Conservation (phyloP, 2,888 invertebrate species). For the Zhengitettix transpicula region DNA sequence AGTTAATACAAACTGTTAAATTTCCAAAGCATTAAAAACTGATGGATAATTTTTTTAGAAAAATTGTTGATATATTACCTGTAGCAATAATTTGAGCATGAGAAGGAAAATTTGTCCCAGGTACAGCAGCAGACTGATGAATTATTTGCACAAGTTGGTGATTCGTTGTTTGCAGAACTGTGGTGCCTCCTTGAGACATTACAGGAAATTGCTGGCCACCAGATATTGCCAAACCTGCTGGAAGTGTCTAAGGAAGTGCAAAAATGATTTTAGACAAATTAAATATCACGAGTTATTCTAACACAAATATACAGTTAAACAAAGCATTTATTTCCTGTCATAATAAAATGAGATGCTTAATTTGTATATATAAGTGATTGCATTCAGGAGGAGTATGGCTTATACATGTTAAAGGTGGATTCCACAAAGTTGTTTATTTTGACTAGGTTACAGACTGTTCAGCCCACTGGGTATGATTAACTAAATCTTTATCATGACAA, state of each 20-base stretch:
- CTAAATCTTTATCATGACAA: too few relatives aligned
- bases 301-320: too few relatives aligned
- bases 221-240: not conserved
- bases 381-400: too few relatives aligned
- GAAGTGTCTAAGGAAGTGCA: not conserved
- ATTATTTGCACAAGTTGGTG: constrained; percentile 11
- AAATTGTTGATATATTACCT: constrained; percentile 1
- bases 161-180: constrained; percentile 11
- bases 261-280: not conserved
- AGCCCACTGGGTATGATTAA: too few relatives aligned
- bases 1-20: not conserved
- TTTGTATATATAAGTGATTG: too few relatives aligned
- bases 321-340: too few relatives aligned
- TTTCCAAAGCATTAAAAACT: not conserved
- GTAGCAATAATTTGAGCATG: constrained; percentile 11
- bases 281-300: not conserved
- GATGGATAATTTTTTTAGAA: not conserved
- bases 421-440: too few relatives aligned
- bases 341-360: too few relatives aligned
- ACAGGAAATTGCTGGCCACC: constrained; percentile 6
- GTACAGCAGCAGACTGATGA: constrained; percentile 6
- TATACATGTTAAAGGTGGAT: too few relatives aligned
- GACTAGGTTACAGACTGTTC: too few relatives aligned
- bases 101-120: constrained; percentile 3
- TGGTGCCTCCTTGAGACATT: constrained; percentile 11